Percentiles rank a stretch among this genome's conserved stretches.
Evolutionary conservation across 2,888 invertebrate species (phyloP).

Genomic region (Ichneumon xanthorius): DNA sequence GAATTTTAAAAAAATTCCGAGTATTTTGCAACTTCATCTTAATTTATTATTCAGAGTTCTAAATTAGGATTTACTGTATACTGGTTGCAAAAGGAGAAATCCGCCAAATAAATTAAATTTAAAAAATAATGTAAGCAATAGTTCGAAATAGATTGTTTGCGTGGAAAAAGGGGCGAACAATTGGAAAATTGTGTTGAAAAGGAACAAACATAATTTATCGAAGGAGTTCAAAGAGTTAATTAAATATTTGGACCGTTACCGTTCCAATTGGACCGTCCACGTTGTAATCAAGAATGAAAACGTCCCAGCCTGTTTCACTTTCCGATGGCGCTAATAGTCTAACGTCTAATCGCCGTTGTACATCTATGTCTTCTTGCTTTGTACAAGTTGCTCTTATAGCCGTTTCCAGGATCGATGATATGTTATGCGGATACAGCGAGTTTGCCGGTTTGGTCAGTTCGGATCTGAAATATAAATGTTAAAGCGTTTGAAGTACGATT

Average conservation of each 20-base stretch:
- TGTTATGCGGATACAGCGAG: constrained; percentile 94
- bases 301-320: constrained; percentile 95
- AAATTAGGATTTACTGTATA: no score
- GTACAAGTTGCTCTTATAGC: constrained; percentile 97
- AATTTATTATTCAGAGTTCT: no score
- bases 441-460: constrained; percentile 95
- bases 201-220: background rate
- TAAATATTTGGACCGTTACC: constrained; percentile 84
- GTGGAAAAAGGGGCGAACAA: background rate
- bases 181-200: background rate
- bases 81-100: no score
- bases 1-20: no score
- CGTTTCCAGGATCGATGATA: constrained; percentile 93
- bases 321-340: constrained; percentile 88
- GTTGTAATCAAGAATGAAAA: constrained; percentile 93
- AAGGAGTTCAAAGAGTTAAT: background rate
- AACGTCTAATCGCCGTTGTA: constrained; percentile 94
- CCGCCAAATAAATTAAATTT: no score
- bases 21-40: no score
- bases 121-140: background rate
- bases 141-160: background rate
- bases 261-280: constrained; percentile 96
- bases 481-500: background rate
- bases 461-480: constrained; percentile 87
- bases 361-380: constrained; percentile 96